Percentiles rank a stretch among this genome's conserved stretches.
phyloP scores from a whole-genome alignment of 2,888 invertebrate species.

The Calliphora vomitoria region DNA sequence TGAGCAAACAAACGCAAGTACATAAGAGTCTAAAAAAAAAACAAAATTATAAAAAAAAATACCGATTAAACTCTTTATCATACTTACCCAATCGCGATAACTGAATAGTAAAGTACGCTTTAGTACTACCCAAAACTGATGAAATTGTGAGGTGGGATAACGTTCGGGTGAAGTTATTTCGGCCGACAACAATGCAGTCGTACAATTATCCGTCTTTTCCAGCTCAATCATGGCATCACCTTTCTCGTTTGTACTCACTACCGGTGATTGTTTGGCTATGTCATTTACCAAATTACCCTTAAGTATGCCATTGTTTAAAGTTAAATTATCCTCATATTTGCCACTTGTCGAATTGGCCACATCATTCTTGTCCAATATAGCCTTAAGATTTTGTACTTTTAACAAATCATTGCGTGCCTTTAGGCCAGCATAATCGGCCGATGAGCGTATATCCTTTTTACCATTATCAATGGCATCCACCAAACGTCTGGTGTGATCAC shows the following conservation, averaged over 20 bases:
- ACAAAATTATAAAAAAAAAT: not conserved
- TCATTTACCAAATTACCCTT: slow-evolving; percentile 88
- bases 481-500: slow-evolving; percentile 93
- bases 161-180: slow-evolving; percentile 88
- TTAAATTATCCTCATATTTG: slow-evolving; percentile 82
- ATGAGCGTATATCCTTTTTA: slow-evolving; percentile 91
- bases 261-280: slow-evolving; percentile 84
- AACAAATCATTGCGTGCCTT: slow-evolving; percentile 86
- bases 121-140: slow-evolving; percentile 95
- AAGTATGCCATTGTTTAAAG: slow-evolving; percentile 83
- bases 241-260: slow-evolving; percentile 81
- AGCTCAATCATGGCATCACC: slow-evolving; percentile 84
- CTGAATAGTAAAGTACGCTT: slow-evolving; percentile 94
- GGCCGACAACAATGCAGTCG: slow-evolving; percentile 89
- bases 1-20: slow-evolving; percentile 97
- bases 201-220: slow-evolving; percentile 89
- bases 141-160: slow-evolving; percentile 92
- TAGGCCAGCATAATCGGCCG: slow-evolving; percentile 88
- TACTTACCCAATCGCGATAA: slow-evolving; percentile 93
- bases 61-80: not conserved
- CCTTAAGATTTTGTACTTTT: slow-evolving; percentile 85
- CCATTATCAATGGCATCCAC: slow-evolving; percentile 95
- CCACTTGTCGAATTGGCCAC: slow-evolving; percentile 80
- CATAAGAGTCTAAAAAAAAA: slow-evolving; percentile 92
- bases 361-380: slow-evolving; percentile 86